Percentiles rank a stretch among this genome's conserved stretches.
Conservation (phyloP, 2,888 invertebrate genomes). For the Harpalus rubripes region DNA sequence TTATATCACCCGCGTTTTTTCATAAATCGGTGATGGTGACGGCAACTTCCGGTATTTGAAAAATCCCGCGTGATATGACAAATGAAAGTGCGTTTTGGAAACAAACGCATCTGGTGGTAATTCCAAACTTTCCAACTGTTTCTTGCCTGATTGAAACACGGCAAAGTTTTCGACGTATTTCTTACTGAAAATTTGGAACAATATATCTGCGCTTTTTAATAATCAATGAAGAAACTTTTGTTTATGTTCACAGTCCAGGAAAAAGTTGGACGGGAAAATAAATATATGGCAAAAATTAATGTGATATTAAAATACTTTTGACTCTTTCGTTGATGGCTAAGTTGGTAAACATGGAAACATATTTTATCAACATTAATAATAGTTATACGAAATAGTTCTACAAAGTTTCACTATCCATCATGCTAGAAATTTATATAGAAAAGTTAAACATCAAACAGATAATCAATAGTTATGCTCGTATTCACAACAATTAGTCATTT, state of each 20-base stretch:
- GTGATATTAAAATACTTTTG: constrained; percentile 9
- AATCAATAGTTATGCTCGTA: not conserved
- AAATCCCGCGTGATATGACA: constrained; percentile 35
- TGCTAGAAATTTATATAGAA: not conserved
- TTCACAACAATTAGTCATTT: not conserved
- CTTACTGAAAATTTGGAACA: constrained; percentile 16
- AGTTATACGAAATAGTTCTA: constrained; percentile 3
- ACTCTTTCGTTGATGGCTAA: not conserved
- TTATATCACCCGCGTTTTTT: constrained; percentile 39
- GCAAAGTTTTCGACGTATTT: constrained; percentile 26
- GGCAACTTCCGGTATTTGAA: constrained; percentile 38
- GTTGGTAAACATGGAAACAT: not conserved
- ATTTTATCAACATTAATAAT: not conserved
- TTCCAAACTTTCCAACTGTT: constrained; percentile 24
- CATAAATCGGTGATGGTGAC: constrained; percentile 51
- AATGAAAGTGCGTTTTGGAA: constrained; percentile 33
- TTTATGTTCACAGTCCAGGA: constrained; percentile 12
- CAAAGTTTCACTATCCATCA: not conserved
- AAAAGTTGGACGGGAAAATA: constrained; percentile 24
- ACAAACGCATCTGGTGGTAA: constrained; percentile 49
- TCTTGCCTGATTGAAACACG: constrained; percentile 42
- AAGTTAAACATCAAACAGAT: not conserved
- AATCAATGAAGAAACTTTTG: constrained; percentile 37
- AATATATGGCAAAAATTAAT: not conserved
- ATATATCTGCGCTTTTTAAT: constrained; percentile 22